Base-by-base conservation (phyloP, 2,888 invertebrate species). In the Scaptomyza reducta region DNA sequence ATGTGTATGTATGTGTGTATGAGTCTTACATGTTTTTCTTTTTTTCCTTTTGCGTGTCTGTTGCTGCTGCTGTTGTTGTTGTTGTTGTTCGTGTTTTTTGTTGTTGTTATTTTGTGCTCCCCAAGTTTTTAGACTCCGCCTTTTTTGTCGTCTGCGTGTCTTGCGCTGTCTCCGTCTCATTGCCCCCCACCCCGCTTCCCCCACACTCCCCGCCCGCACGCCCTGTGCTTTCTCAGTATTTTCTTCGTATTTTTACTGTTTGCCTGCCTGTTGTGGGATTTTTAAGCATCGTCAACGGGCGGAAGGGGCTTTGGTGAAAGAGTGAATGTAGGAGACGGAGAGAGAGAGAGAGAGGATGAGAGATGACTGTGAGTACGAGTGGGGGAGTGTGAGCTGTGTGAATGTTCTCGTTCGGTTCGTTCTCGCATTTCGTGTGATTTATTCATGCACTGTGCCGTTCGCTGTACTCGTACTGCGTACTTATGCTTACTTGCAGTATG, bases 61-160 rank as follows among this genome's bases (percentile, higher is more conserved):
- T 58, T 56, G 51, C 42, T 49, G 62, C 25, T 33, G 63, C 13
- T 42, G 59, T 14, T 53, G 61, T 55, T 57, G 56, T 50, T 61
- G 57, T 18, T 68, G 66, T 64, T 74, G 67, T 68, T 73, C 22
- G 22, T 22, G 22, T 22, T 22, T 22, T 22, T 22, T n/a, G 66
- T 59, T 79, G 70, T 66, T 71, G 51, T 63, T 72, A 56, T 82
- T 76, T 79, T 55, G 77, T 75, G 84, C 89, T 88, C 88, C 88
- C 81, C 83, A 88, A 88, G 77, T 86, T 86, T 88, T 90, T 87
- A 88, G 89, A 88, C 90, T 90, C 90, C 90, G 90, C 90, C 90
- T 89, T 88, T 89, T 89, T 87, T 85, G 81, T 78, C 81, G 79
- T 78, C 75, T 87, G 84, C 87, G 77, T 86, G 77, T 81, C 79